Percentiles rank a stretch among this genome's conserved stretches.
Evolutionary conservation across 2,888 invertebrate species (phyloP).

Genomic region (Nomada lathburiana): DNA sequence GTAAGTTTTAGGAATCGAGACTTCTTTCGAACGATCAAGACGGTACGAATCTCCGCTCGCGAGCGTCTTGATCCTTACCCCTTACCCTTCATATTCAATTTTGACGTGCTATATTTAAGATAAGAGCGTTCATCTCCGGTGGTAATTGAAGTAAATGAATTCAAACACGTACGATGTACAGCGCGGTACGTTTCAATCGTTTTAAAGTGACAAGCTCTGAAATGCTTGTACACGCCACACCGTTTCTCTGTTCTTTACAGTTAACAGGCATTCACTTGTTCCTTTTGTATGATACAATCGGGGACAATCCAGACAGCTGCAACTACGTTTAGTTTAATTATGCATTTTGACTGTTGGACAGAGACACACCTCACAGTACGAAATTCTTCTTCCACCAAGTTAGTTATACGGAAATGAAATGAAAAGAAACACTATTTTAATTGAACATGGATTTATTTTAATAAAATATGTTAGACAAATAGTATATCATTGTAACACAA

Average conservation of each 20-base stretch:
- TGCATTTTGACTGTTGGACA: conserved; percentile 1
- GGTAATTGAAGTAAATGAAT: conserved; percentile 28
- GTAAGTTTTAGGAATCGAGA: conserved; percentile 52
- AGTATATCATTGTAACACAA: conserved; percentile 17
- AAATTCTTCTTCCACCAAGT: background rate
- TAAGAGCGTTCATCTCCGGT: conserved; percentile 35
- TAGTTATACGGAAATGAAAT: background rate
- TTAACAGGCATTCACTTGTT: background rate
- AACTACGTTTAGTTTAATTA: conserved; percentile 1
- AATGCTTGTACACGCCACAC: conserved; percentile 36
- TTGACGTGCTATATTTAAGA: conserved; percentile 43
- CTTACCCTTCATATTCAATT: conserved; percentile 15
- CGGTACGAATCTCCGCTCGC: conserved; percentile 60
- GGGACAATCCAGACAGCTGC: background rate
- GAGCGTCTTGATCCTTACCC: conserved; percentile 53
- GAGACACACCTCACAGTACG: background rate
- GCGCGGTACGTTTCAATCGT: conserved; percentile 32
- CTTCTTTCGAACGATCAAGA: conserved; percentile 44
- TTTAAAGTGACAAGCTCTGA: conserved; percentile 3
- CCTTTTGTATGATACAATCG: background rate
- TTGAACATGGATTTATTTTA: conserved; percentile 26
- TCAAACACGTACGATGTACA: conserved; percentile 19
- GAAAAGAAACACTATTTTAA: background rate
- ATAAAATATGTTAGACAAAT: conserved; percentile 15
- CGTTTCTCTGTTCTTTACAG: background rate